Base-by-base conservation (phyloP, 2,113 vertebrate genomes). In the Tautogolabrus adspersus region DNA sequence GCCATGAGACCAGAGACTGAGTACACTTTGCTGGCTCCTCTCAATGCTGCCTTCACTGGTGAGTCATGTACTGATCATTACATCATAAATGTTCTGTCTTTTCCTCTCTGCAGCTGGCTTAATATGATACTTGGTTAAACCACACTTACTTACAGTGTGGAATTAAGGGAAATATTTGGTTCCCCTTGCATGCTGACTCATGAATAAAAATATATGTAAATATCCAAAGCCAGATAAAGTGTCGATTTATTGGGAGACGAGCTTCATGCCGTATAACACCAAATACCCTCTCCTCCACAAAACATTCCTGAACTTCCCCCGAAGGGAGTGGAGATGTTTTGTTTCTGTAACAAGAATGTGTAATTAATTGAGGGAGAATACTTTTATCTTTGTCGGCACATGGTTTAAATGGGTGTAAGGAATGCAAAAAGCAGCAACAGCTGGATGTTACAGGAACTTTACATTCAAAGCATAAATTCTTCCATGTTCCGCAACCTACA, bases 11-110 rank as follows among this genome's bases (percentile, higher is more conserved):
- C 95, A 56, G 92, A 95, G 5, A 88, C 89, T 1, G 96, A 97
- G 30, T 99, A 98, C 79, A 99, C 98, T 12, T 88, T 99, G 13
- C 86, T 99, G 87, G 98, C 95, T 56, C 98, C 97, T 8, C 19
- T 96, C 74, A 98, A 99, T 60, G 62, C 56, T 15, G 98, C 91
- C 57, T 99, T 99, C 88, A 96, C 73, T 71, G 96, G 98, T 99
- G 91, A 64, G 96, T 92, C 55, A 69, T 40, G 37, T 16, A 47
- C 19, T 21, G 30, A 44, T 76, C 26, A 30, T 67, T 64, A 51
- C 15, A 67, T 63, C 44, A 9, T 26, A 19, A 37, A 52, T 9
- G 1, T 34, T 10, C 38, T 72, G 55, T 64, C 6, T 64, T 73
- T 69, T 70, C 10, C 34, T 46, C 22, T 79, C 18, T 63, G 22